A percentile compares a stretch with the other conserved stretches of the same genome.
These are phyloP conservation scores for Caenorhabditis macrosperma DNA, from an alignment of 2,888 invertebrate genomes.

Conservation along the genomic window DNA sequence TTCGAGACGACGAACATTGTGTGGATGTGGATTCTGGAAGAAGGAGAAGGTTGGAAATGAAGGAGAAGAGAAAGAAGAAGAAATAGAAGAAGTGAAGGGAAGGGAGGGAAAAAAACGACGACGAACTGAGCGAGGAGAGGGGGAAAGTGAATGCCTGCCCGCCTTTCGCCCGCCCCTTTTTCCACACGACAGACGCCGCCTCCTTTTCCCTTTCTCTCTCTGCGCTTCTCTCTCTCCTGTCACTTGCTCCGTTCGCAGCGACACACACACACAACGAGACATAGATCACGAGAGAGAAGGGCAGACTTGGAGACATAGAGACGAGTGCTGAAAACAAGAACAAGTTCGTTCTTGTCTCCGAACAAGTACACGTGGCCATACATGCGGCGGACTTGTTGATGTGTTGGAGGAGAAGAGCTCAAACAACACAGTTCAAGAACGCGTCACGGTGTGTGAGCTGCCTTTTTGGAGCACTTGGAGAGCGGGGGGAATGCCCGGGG, in stretches of 20 bases:
- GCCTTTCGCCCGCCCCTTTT: slow-evolving; percentile 25
- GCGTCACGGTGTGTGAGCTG: neutral
- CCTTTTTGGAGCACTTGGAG: neutral
- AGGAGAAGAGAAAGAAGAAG: neutral
- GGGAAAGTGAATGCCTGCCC: slow-evolving; percentile 9
- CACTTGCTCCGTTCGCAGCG: slow-evolving; percentile 9
- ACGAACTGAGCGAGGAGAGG: slow-evolving; percentile 15
- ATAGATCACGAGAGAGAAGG: slow-evolving; percentile 1
- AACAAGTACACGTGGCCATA: slow-evolving; percentile 13
- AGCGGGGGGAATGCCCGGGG: neutral
- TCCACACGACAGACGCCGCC: slow-evolving; percentile 2
- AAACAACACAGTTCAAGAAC: slow-evolving; percentile 14
- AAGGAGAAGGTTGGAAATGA: neutral
- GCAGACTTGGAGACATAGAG: neutral
- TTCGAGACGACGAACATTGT: slow-evolving; percentile 57
- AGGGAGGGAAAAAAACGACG: slow-evolving; percentile 2
- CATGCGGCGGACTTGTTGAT: slow-evolving; percentile 4
- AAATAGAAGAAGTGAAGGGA: neutral
- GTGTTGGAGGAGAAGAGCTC: neutral
- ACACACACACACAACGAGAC: neutral
- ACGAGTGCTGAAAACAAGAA: neutral
- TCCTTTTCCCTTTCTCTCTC: neutral
- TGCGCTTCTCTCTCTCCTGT: neutral
- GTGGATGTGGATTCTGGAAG: slow-evolving; percentile 8
- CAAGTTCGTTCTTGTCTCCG: slow-evolving; percentile 19